phyloP scores from a whole-genome alignment of 2,888 invertebrate species.

The Scaptomyza parva region DNA sequence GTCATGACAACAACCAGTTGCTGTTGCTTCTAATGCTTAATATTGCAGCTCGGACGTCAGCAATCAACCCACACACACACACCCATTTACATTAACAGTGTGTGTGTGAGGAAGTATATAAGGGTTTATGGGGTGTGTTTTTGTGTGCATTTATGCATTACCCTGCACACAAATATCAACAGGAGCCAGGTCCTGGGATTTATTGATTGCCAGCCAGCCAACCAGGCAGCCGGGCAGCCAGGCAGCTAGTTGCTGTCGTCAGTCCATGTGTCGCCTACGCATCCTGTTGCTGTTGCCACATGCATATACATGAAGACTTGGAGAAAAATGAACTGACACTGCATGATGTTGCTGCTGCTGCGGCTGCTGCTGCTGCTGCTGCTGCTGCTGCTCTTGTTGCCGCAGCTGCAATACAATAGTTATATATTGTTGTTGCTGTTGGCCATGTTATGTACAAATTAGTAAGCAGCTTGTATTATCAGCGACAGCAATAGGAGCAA shows the following conservation, averaged over 20 bases:
- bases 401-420: constrained; percentile 1
- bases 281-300: constrained; percentile 43
- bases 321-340: constrained; percentile 66
- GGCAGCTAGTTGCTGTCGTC: constrained; percentile 33
- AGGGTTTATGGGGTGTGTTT: not conserved
- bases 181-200: constrained; percentile 76
- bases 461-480: constrained; percentile 52
- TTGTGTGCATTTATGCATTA: constrained; percentile 69
- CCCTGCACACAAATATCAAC: constrained; percentile 69
- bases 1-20: constrained; percentile 74
- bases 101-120: not conserved
- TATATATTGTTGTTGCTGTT: constrained; percentile 39
- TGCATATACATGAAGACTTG: constrained; percentile 7
- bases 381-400: too few relatives aligned
- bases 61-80: constrained; percentile 56
- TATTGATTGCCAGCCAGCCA: constrained; percentile 63
- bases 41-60: constrained; percentile 66
- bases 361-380: constrained; percentile 22
- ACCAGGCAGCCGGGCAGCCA: too few relatives aligned
- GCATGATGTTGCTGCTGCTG: constrained; percentile 43
- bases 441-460: constrained; percentile 68
- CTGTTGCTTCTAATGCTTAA: constrained; percentile 43
- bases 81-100: not conserved
- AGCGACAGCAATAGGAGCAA: constrained; percentile 36
- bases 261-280: constrained; percentile 39